These are phyloP conservation scores for Phyllostomus discolor DNA, from an alignment of 2,113 vertebrate genomes.

Conservation along the genomic window DNA sequence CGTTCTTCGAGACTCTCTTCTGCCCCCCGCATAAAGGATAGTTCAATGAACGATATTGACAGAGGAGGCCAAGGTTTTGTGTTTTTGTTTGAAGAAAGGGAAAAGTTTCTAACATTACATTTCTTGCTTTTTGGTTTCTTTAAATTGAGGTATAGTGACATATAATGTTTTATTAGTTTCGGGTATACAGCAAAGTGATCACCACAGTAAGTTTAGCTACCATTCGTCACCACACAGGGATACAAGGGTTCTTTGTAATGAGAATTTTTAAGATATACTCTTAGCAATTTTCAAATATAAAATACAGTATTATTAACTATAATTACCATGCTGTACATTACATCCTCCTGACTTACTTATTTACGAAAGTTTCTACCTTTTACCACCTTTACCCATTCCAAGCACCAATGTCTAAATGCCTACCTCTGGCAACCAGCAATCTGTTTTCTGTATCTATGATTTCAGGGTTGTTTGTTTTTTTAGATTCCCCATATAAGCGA, in stretches of 20 bases:
- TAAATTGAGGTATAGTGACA: too few species aligned
- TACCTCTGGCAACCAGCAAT: not conserved
- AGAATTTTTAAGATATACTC: too few species aligned
- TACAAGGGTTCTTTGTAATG: not conserved
- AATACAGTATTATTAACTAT: too few species aligned
- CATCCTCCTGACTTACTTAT: not conserved
- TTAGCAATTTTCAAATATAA: too few species aligned
- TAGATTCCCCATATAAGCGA: too few species aligned
- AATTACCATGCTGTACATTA: not conserved
- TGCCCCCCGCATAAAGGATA: not conserved
- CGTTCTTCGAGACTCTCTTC: not conserved
- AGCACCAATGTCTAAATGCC: not conserved
- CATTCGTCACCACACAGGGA: not conserved
- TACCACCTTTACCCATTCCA: not conserved
- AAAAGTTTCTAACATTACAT: too few species aligned
- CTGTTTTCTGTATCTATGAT: not conserved
- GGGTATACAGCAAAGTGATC: too few species aligned
- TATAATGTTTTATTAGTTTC: too few species aligned
- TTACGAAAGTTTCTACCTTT: not conserved
- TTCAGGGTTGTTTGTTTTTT: too few species aligned
- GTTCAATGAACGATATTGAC: not conserved
- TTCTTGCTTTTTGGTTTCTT: too few species aligned
- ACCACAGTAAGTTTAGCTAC: too few species aligned
- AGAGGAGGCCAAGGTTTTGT: not conserved
- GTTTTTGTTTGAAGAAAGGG: too few species aligned